Conservation (phyloP, 1,140 invertebrate genomes). For the Hormaphis cornu region DNA sequence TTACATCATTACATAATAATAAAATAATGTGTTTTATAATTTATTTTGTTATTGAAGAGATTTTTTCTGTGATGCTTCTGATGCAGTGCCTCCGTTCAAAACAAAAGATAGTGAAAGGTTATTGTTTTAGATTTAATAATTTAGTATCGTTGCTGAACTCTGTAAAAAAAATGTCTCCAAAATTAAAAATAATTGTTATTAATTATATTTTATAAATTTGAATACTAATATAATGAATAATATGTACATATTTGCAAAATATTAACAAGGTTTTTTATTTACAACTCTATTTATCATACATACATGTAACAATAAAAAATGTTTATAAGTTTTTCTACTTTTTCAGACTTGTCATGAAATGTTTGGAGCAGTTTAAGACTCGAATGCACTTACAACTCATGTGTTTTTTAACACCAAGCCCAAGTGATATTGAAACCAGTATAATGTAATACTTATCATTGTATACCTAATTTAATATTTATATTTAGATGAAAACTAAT, state of each 20-base stretch:
- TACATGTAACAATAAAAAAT: neutral
- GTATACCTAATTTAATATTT: neutral
- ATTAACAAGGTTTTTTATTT: no score
- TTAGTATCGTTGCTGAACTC: neutral
- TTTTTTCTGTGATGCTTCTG: conserved; percentile 53
- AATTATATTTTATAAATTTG: no score
- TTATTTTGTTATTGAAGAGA: conserved; percentile 41
- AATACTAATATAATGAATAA: no score
- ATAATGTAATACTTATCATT: conserved; percentile 22
- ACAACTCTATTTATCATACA: neutral
- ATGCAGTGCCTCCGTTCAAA: conserved; percentile 48
- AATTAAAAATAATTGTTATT: no score
- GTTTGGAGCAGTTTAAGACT: conserved; percentile 35
- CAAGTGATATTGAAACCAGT: neutral
- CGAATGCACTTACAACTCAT: conserved; percentile 37
- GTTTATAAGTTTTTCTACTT: conserved; percentile 4
- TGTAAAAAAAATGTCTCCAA: no score
- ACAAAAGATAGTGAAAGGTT: conserved; percentile 44
- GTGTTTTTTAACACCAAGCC: conserved; percentile 34
- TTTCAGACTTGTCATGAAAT: conserved; percentile 33
- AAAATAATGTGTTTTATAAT: neutral
- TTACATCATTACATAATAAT: no score
- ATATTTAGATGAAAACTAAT: neutral
- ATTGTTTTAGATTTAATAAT: conserved; percentile 4
- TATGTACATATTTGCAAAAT: neutral